Percentiles rank a stretch among this genome's conserved stretches.
Conservation (phyloP, 2,797 vertebrate genomes). For the Pseudomugil tenellus region DNA sequence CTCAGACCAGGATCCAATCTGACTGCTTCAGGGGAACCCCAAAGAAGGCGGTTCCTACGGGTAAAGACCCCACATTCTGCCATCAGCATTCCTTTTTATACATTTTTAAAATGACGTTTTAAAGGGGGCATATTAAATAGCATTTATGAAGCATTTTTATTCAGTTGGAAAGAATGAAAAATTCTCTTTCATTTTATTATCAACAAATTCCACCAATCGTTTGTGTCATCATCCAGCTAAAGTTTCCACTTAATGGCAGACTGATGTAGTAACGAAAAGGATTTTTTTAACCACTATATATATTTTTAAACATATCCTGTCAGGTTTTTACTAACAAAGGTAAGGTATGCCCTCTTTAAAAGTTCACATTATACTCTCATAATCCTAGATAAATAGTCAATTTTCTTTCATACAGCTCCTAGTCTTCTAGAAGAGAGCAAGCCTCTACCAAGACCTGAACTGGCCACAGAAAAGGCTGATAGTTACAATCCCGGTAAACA, state of each 20-base stretch:
- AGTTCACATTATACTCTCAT: constrained; percentile 33
- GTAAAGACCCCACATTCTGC: constrained; percentile 72
- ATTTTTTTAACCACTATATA: neutral
- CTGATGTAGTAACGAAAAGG: neutral
- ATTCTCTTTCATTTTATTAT: neutral
- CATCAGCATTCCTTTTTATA: constrained; percentile 36
- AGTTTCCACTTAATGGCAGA: neutral
- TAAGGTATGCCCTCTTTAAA: constrained; percentile 61
- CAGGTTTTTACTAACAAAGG: constrained; percentile 5
- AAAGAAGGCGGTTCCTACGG: constrained; percentile 62
- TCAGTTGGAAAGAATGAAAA: constrained; percentile 1
- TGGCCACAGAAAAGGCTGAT: constrained; percentile 77
- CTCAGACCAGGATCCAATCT: constrained; percentile 61
- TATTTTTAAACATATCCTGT: constrained; percentile 12
- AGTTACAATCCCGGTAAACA: constrained; percentile 83
- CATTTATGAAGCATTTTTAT: neutral
- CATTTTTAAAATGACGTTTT: constrained; percentile 35
- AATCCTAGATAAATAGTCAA: constrained; percentile 69
- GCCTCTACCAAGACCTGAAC: constrained; percentile 78
- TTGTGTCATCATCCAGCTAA: neutral
- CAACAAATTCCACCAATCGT: neutral
- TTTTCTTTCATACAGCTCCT: constrained; percentile 82
- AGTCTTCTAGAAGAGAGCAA: constrained; percentile 79
- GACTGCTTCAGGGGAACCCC: constrained; percentile 57
- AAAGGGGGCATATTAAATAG: constrained; percentile 49